Base-by-base conservation (phyloP, 2,888 invertebrate species). In the Drosophila demipolita region DNA sequence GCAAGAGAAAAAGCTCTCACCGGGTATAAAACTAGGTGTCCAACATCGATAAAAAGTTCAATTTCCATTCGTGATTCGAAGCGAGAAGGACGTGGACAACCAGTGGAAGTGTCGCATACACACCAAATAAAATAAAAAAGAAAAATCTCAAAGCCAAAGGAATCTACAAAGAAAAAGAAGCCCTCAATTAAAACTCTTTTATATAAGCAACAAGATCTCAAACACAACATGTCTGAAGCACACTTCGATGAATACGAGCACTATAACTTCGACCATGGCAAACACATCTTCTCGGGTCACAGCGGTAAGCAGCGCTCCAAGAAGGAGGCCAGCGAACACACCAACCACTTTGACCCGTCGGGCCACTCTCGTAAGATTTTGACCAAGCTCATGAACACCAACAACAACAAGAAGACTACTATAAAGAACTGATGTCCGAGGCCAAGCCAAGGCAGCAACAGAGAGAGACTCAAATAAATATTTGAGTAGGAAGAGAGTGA, bases 211-310 rank as follows among this genome's bases (percentile, higher is more conserved):
- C 15, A 74, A 66, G 66, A 72, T 76, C 65, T 80, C 58, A 68
- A 65, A 36, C 29, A 40, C 9, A 57, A 94, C 93, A 97, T 97
- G 97, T 97, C 97, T 91, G 97, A 97, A 94, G 94, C 94, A 89
- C 95, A 97, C 94, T 96, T 96, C 93, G 98, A 98, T 94, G 96
- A 97, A 92, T 98, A 97, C 95, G 98, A 98, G 92, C 97, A 98
- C 92, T 98, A 97, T 95, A 98, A 98, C 94, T 98, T 96, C 93
- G 97, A 97, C 89, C 96, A 97, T 94, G 98, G 98, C 93, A 98
- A 98, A 94, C 96, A 97, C 93, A 95, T 98, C 78, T 96, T 96
- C 93, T 95, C 96, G 50, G 96, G 97, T 32, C 97, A 97, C 94
- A 96, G 97, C 92, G 98, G 98, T 75, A 98, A 98, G 93, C 97